Evolutionary conservation across 2,888 invertebrate genomes (phyloP).

Genomic region (Ashinkailepas kermadecensis): DNA sequence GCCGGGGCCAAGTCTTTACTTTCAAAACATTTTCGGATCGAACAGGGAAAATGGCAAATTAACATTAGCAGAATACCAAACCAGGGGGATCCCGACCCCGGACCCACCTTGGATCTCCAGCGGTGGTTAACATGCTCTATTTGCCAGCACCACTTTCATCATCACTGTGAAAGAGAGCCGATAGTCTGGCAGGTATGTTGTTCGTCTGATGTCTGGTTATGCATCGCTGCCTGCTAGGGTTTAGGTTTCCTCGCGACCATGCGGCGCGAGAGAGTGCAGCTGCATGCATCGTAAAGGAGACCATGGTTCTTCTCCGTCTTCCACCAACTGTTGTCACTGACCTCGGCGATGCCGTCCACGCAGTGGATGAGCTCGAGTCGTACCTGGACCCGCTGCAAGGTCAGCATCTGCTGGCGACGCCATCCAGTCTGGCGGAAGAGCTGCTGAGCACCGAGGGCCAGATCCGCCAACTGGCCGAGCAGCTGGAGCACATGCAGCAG

Average conservation of each 20-base stretch:
- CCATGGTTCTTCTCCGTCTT: not conserved
- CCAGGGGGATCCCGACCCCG: too few relatives aligned
- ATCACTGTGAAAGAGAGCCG: not conserved
- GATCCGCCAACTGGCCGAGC: not conserved
- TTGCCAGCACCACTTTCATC: too few relatives aligned
- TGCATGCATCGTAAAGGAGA: too few relatives aligned
- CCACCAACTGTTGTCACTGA: not conserved
- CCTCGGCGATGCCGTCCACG: not conserved
- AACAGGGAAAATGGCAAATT: too few relatives aligned
- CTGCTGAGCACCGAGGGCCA: not conserved
- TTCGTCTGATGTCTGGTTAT: too few relatives aligned
- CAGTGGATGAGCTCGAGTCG: conserved; percentile 18
- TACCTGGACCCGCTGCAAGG: conserved; percentile 20
- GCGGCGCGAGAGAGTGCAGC: not conserved
- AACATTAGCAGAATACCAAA: too few relatives aligned
- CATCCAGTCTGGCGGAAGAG: not conserved
- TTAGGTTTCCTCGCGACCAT: not conserved
- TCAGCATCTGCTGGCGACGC: not conserved
- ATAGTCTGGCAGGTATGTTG: too few relatives aligned
- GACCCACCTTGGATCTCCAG: too few relatives aligned
- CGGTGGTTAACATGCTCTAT: too few relatives aligned
- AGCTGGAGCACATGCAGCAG: not conserved
- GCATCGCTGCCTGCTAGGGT: too few relatives aligned
- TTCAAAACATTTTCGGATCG: too few relatives aligned
- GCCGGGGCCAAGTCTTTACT: too few relatives aligned